A percentile compares a stretch with the other conserved stretches of the same genome.
Conservation (phyloP, 1,140 invertebrate species). For the Bactericera cockerelli region DNA sequence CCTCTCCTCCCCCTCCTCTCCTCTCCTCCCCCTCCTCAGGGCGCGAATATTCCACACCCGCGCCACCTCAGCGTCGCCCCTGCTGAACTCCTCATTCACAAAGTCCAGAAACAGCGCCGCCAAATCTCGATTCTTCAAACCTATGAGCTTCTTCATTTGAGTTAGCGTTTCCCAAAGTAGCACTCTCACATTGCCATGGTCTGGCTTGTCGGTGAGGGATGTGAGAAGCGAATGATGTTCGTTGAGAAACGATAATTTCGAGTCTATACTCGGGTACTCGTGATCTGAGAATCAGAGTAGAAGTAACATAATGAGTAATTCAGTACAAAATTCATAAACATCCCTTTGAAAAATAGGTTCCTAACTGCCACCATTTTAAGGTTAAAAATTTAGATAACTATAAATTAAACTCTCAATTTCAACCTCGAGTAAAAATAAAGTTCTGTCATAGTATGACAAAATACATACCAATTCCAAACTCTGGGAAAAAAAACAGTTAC, state of each 20-base stretch:
- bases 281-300: too few relatives aligned
- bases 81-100: conserved; percentile 33
- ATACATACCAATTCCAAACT: too few relatives aligned
- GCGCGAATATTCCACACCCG: conserved; percentile 34
- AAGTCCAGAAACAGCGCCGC: conserved; percentile 13
- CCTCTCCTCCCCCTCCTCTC: conserved; percentile 22
- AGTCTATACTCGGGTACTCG: not conserved
- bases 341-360: too few relatives aligned
- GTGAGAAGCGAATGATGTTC: conserved; percentile 8
- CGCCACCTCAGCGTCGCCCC: conserved; percentile 32
- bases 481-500: too few relatives aligned
- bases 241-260: not conserved
- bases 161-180: conserved; percentile 1
- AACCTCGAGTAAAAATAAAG: too few relatives aligned
- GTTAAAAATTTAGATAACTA: too few relatives aligned
- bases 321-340: too few relatives aligned
- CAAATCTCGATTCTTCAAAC: not conserved
- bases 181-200: conserved; percentile 11
- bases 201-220: conserved; percentile 11
- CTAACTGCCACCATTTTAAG: too few relatives aligned
- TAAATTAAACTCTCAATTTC: too few relatives aligned
- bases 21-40: conserved; percentile 16
- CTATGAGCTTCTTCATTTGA: not conserved
- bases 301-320: too few relatives aligned
- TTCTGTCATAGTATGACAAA: too few relatives aligned